Conservation (phyloP, 2,113 vertebrate genomes). For the Myocastor coypus region DNA sequence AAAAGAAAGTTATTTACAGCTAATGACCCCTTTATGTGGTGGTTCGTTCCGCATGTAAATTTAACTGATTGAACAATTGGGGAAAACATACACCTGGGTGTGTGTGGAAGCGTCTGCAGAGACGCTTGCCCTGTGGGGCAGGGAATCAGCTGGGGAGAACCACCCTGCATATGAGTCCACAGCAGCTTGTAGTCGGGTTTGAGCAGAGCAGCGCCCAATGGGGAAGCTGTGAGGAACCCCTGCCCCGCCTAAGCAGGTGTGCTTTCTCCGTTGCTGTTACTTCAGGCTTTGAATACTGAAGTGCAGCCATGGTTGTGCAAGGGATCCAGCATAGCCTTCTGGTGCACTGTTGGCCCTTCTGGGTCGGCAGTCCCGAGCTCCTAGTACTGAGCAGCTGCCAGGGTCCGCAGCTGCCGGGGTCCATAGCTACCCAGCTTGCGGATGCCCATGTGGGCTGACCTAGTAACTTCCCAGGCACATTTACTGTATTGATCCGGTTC, state of each 20-base stretch:
- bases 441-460: neutral
- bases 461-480: neutral
- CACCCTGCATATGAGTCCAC: no score
- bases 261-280: neutral
- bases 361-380: no score
- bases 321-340: neutral
- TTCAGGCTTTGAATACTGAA: neutral
- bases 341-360: neutral
- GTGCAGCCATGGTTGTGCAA: neutral
- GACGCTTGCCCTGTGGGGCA: neutral
- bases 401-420: neutral
- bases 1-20: neutral
- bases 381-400: neutral
- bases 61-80: neutral
- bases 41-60: neutral
- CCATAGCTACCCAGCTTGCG: neutral
- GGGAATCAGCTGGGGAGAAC: neutral
- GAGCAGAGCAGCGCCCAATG: neutral
- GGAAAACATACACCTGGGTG: neutral
- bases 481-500: neutral
- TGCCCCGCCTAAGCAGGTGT: neutral
- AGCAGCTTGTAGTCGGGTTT: accelerated
- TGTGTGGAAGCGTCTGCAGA: neutral
- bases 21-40: neutral
- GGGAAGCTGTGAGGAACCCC: neutral